A percentile compares a stretch with the other conserved stretches of the same genome.
These are phyloP conservation scores for Argyrosomus japonicus DNA, from an alignment of 2,113 vertebrate genomes.

Conservation along the genomic window DNA sequence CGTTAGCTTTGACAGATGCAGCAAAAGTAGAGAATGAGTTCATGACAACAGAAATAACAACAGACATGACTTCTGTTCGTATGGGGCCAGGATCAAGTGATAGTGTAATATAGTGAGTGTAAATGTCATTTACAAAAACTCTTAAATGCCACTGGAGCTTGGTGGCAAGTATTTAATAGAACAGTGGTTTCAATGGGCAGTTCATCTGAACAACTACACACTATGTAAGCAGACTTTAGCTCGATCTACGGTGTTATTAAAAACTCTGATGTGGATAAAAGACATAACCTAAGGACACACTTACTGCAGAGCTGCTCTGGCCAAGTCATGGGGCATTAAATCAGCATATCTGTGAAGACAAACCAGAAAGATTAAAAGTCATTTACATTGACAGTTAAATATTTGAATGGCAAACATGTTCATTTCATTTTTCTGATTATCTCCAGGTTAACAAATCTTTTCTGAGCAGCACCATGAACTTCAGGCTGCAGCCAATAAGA, in stretches of 20 bases:
- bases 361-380: neutral
- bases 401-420: neutral
- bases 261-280: neutral
- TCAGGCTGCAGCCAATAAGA: neutral
- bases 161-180: neutral
- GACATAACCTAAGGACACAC: conserved; percentile 69
- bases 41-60: too few relatives aligned
- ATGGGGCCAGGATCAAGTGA: too few relatives aligned
- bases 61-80: neutral
- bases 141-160: neutral
- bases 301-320: conserved; percentile 93
- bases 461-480: neutral
- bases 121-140: neutral
- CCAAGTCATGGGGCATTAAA: conserved; percentile 96
- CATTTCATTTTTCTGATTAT: neutral
- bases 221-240: neutral
- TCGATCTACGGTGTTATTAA: neutral
- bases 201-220: neutral
- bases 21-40: too few relatives aligned
- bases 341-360: conserved; percentile 89
- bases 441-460: neutral
- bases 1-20: too few relatives aligned
- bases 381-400: neutral
- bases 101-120: too few relatives aligned
- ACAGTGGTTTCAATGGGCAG: neutral